These are phyloP conservation scores for Thecocarcelia acutangulata DNA, from an alignment of 2,888 invertebrate species.

Conservation along the genomic window DNA sequence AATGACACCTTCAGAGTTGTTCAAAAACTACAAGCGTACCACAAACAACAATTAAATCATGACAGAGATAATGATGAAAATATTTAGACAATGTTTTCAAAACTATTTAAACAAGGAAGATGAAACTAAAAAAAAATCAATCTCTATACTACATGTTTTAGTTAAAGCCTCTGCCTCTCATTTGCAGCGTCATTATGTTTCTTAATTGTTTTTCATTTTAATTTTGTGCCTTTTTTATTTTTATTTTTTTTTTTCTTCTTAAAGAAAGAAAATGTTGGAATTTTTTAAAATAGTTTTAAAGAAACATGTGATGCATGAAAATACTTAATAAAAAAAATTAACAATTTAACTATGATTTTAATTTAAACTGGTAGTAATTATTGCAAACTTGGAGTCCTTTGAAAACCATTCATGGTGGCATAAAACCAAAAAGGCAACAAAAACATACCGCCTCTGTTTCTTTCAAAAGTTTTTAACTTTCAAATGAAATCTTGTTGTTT, in stretches of 20 bases:
- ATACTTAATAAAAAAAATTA: neutral
- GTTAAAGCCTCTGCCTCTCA: slow-evolving; percentile 4
- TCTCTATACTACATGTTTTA: neutral
- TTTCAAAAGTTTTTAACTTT: neutral
- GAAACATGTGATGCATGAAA: slow-evolving; percentile 19
- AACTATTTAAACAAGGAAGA: slow-evolving; percentile 5
- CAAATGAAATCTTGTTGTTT: neutral
- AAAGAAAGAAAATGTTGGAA: neutral
- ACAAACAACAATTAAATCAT: slow-evolving; percentile 40
- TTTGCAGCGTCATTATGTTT: slow-evolving; percentile 7
- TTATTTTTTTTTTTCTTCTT: neutral
- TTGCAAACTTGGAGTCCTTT: neutral
- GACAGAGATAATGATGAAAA: slow-evolving; percentile 23
- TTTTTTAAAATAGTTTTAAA: slow-evolving; percentile 11
- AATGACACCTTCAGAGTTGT: slow-evolving; percentile 47
- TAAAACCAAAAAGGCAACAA: neutral
- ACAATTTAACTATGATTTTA: neutral
- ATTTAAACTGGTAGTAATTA: neutral
- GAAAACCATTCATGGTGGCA: slow-evolving; percentile 1
- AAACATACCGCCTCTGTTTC: neutral
- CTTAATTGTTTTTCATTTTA: slow-evolving; percentile 27
- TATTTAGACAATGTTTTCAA: slow-evolving; percentile 42
- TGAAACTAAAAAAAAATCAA: neutral
- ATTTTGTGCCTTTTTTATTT: neutral
- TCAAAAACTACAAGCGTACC: slow-evolving; percentile 1